These are phyloP conservation scores for Drosophila gaucha DNA, from an alignment of 2,888 invertebrate species.

Conservation along the genomic window DNA sequence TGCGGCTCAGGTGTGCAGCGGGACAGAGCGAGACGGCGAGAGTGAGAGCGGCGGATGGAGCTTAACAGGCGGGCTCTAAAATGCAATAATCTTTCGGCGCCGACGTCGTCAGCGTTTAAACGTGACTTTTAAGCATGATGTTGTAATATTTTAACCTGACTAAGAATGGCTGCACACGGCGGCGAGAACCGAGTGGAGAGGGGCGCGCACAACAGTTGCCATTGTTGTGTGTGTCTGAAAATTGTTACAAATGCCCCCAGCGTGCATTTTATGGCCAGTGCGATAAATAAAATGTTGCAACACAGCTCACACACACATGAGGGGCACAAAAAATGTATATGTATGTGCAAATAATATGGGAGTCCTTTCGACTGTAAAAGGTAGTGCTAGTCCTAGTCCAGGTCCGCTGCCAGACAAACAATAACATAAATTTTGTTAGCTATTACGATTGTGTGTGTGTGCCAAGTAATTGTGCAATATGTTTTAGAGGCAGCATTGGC, in stretches of 20 bases:
- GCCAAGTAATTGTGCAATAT: conserved; percentile 77
- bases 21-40: conserved; percentile 17
- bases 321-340: conserved; percentile 15
- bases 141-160: conserved; percentile 81
- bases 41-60: background rate
- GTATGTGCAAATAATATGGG: conserved; percentile 72
- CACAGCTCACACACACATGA: conserved; percentile 44
- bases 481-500: conserved; percentile 61
- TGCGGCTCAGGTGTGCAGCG: conserved; percentile 49
- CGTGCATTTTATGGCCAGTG: conserved; percentile 80
- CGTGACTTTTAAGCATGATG: conserved; percentile 82
- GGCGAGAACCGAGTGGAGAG: background rate
- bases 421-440: conserved; percentile 76
- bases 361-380: conserved; percentile 50
- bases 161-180: conserved; percentile 56
- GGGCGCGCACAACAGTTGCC: conserved; percentile 27
- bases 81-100: conserved; percentile 82
- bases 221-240: conserved; percentile 75
- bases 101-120: conserved; percentile 78
- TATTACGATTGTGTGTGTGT: conserved; percentile 33
- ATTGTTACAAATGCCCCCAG: conserved; percentile 80
- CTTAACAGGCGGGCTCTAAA: conserved; percentile 47
- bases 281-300: conserved; percentile 80
- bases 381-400: conserved; percentile 46
- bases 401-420: conserved; percentile 70